Base-by-base conservation (phyloP, 2,888 invertebrate genomes). In the Diarsia brunnea region DNA sequence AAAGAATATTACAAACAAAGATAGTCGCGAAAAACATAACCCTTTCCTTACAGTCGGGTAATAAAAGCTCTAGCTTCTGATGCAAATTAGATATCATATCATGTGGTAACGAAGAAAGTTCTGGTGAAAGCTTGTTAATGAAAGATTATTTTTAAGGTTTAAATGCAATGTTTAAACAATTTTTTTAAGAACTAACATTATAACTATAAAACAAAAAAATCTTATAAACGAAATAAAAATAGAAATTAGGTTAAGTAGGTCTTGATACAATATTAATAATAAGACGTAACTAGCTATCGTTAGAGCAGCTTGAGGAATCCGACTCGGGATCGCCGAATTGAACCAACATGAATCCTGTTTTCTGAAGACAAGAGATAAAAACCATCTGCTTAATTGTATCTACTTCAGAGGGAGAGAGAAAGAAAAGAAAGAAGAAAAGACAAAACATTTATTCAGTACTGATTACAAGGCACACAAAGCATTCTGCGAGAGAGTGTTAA, bases 281-380 rank as follows among this genome's bases (percentile, higher is more conserved):
- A 69, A 65, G 12, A 19, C 8, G 21, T 12, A 3, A 27, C 19
- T 83, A 79, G 16, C 31, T 38, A 38, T 51, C 79, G 53, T 65
- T 75, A 47, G 10, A 58, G 65, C 12, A 31, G 68, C 65, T 79
- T 31, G 75, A 69, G 0, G 79, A 51, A 31, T 79, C 81, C 43
- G 81, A 81, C 1, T 31, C 1, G 10, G 49, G 70, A 21, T 51
- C 61, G 38, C 38, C 45, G 14, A 72, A 51, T n/a, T 69, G 38
- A 51, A 69, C 64, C 49, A 79, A 64, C 51, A n/a, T 5, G 31
- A 55, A 38, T 53, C 27, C 55, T 53, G 58, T 71, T 51, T 61
- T 58, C 81, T 82, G 83, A 71, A 83, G 83, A 79, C 63, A 82
- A 82, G 45, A 79, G 66, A 69, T 51, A 67, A 63, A 55, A 58